Base-by-base conservation (phyloP, 2,888 invertebrate species). In the Achlya flavicornis region DNA sequence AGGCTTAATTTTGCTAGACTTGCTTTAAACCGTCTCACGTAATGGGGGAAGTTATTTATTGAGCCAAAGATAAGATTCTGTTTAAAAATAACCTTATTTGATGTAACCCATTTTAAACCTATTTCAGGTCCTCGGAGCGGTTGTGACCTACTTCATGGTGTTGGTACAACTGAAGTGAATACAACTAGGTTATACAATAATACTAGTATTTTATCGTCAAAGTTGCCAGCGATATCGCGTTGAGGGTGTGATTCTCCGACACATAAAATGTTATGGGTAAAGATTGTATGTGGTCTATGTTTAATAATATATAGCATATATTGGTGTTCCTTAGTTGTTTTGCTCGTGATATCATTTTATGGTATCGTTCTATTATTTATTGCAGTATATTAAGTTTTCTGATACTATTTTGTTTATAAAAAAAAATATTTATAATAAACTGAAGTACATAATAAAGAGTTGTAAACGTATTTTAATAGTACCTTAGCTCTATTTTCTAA, bases 71-170 rank as follows among this genome's bases (percentile, higher is more conserved):
- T n/a, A n/a, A n/a, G n/a, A n/a, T n/a, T n/a, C n/a, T 2, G 26
- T 26, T 26, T 2, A 26, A 60, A 35, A 35, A 35, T 32, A 26
- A 26, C 1, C 8, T 11, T 5, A 32, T 57, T 16, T 57, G 57
- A 43, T 16, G 1, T 19, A 48, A 19, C 12, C 5, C 10, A 32
- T 26, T 46, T 43, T 7, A 48, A 66, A 69, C 78, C 71, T 68
- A 72, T 85, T 89, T 65, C 85, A 97, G 97, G 97, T 98, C 12
- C 95, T 98, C 48, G 97, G 97, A 70, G 97, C 97, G 53, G 97
- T 97, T 5, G 97, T 98, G 0, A 98, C 97, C 38, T 97, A 98
- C 91, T 98, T 98, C 94, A 97, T 98, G 97, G 97, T 97, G 92
- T 93, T 98, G 94, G 97, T 98, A 62, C 97, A 97, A 88, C 95